A percentile compares a stretch with the other conserved stretches of the same genome.
These are phyloP conservation scores for Microcebus tavaratra DNA, from an alignment of 2,113 vertebrate genomes.

Conservation along the genomic window DNA sequence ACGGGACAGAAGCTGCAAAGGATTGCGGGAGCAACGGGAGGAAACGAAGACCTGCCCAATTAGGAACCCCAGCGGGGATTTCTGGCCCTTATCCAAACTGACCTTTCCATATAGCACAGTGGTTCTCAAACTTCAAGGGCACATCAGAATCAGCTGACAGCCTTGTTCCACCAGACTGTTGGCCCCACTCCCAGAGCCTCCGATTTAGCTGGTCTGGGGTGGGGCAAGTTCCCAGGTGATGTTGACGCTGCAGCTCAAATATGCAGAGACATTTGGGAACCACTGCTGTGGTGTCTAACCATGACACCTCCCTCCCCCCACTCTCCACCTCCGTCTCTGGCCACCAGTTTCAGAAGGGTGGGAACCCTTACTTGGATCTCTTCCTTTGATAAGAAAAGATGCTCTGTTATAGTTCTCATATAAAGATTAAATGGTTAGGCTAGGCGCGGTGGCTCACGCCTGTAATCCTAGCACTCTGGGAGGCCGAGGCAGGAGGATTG, in stretches of 20 bases:
- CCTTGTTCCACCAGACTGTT: neutral
- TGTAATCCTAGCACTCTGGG: too few relatives aligned
- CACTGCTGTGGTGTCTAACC: neutral
- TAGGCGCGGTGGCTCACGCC: too few relatives aligned
- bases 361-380: neutral
- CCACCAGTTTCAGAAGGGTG: neutral
- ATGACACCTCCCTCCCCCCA: neutral
- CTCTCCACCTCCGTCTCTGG: neutral
- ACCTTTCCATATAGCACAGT: neutral
- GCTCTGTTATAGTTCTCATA: neutral
- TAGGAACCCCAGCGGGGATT: neutral
- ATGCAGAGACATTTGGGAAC: neutral
- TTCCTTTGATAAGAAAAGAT: neutral
- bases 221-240: neutral
- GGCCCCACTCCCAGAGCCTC: neutral
- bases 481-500: too few relatives aligned
- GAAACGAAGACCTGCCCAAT: neutral
- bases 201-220: neutral
- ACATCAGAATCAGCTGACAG: neutral
- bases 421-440: neutral
- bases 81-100: neutral
- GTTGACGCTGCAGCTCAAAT: neutral
- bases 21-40: neutral
- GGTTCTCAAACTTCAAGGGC: neutral
- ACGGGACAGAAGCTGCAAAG: neutral